Evolutionary conservation across 2,797 vertebrate species (phyloP).

Genomic region (Periophthalmus magnuspinnatus): DNA sequence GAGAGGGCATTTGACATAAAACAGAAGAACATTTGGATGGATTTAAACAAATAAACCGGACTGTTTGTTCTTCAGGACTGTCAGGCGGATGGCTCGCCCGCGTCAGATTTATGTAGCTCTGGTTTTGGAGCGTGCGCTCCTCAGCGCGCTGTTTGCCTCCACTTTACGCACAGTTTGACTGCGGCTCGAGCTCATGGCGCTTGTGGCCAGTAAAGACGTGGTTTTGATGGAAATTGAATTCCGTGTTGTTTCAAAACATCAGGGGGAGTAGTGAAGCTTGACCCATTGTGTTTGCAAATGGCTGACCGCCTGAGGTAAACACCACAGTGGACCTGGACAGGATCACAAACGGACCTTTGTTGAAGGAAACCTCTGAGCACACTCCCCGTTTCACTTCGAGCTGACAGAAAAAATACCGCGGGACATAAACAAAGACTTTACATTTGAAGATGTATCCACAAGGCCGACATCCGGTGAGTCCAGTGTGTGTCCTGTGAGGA

Average conservation of each 20-base stretch:
- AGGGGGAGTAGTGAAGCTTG: background rate
- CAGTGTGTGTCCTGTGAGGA: no score
- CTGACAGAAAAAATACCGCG: constrained; percentile 59
- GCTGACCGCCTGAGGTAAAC: constrained; percentile 61
- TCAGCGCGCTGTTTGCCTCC: constrained; percentile 43
- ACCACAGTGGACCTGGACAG: constrained; percentile 12
- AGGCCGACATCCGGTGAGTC: constrained; percentile 90
- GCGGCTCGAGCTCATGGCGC: constrained; percentile 47
- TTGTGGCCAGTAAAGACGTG: constrained; percentile 39
- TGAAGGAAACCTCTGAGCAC: constrained; percentile 6
- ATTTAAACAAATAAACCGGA: constrained; percentile 55
- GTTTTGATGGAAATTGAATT: constrained; percentile 27
- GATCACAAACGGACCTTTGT: constrained; percentile 19
- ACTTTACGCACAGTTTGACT: constrained; percentile 43
- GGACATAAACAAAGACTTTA: constrained; percentile 73
- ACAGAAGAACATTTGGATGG: constrained; percentile 54
- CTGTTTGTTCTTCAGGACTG: constrained; percentile 29
- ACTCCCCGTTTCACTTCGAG: constrained; percentile 43
- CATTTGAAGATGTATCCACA: constrained; percentile 86
- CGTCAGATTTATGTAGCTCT: constrained; percentile 46
- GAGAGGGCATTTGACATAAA: constrained; percentile 66
- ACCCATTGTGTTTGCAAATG: background rate
- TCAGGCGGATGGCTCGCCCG: constrained; percentile 40
- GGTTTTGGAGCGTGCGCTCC: constrained; percentile 29
- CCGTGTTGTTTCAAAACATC: constrained; percentile 7